Percentiles rank a stretch among this genome's conserved stretches.
These are phyloP conservation scores for Pipistrellus nathusii DNA, from an alignment of 2,797 vertebrate species.

Conservation along the genomic window DNA sequence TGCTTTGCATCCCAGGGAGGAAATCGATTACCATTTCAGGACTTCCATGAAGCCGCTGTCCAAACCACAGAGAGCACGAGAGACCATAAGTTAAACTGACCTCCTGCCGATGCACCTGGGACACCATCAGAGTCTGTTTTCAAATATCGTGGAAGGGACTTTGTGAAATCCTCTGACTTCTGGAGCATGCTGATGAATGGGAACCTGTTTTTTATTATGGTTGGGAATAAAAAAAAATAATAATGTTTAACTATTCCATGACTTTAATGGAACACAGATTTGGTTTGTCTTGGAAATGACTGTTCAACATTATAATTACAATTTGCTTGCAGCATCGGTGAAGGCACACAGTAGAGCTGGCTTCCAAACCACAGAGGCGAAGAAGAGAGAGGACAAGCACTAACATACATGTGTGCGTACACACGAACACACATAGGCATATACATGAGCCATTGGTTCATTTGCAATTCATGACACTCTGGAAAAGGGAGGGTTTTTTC, in stretches of 20 bases:
- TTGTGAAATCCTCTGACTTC: conserved; percentile 62
- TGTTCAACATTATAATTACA: conserved; percentile 74
- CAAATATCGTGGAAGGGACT: conserved; percentile 40
- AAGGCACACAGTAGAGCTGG: conserved; percentile 41
- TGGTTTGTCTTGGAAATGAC: conserved; percentile 60
- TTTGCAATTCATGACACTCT: conserved; percentile 71
- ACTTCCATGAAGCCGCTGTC: conserved; percentile 66
- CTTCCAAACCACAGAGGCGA: conserved; percentile 69
- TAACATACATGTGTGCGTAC: conserved; percentile 31
- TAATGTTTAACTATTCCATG: conserved; percentile 68
- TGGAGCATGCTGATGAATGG: conserved; percentile 53
- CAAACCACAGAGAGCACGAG: conserved; percentile 73
- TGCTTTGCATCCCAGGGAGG: conserved; percentile 49
- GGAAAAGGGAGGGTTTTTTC: conserved; percentile 45
- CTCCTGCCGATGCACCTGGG: conserved; percentile 67
- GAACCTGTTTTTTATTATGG: conserved; percentile 78
- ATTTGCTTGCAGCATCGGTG: conserved; percentile 61
- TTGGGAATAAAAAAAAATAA: conserved; percentile 43
- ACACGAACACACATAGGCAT: not conserved
- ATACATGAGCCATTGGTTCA: conserved; percentile 54
- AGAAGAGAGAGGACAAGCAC: conserved; percentile 42
- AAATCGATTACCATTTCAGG: conserved; percentile 74
- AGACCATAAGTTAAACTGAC: conserved; percentile 60
- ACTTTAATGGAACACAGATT: conserved; percentile 76
- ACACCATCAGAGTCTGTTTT: conserved; percentile 52